These are phyloP conservation scores for Mustela nigripes DNA, from an alignment of 2,113 vertebrate species.

Conservation along the genomic window DNA sequence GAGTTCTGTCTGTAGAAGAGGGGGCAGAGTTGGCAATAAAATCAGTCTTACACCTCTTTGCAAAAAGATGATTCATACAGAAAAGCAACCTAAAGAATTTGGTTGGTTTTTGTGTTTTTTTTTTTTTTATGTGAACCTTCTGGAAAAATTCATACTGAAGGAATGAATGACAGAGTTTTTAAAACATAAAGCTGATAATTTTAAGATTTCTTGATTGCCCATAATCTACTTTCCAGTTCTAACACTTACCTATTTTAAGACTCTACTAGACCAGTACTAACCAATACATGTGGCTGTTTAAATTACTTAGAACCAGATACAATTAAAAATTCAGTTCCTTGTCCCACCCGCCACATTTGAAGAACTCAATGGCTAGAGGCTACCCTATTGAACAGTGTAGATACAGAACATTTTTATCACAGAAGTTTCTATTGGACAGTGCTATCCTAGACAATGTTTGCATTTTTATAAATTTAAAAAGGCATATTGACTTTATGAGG, in stretches of 20 bases:
- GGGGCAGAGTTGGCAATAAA: constrained; percentile 74
- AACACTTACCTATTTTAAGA: background rate
- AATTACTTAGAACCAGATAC: constrained; percentile 1
- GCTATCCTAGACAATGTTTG: background rate
- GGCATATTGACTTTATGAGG: background rate
- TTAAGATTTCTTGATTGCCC: constrained; percentile 6
- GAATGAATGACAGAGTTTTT: constrained; percentile 21
- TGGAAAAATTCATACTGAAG: constrained; percentile 55
- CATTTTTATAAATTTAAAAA: background rate
- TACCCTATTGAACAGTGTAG: background rate
- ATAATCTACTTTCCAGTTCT: background rate
- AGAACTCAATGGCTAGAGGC: background rate
- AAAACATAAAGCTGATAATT: constrained; percentile 1
- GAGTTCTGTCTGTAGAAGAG: constrained; percentile 70
- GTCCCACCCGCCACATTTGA: background rate
- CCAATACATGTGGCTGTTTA: background rate
- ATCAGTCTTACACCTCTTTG: constrained; percentile 80
- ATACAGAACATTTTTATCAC: background rate
- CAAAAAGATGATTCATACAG: constrained; percentile 71
- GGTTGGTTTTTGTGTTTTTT: constrained; percentile 26
- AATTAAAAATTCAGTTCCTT: background rate
- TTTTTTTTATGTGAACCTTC: constrained; percentile 64
- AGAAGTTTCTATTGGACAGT: background rate
- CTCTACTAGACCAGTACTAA: background rate
- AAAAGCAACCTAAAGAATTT: constrained; percentile 62